Conservation (phyloP, 2,797 vertebrate species). For the Galago senegalensis region DNA sequence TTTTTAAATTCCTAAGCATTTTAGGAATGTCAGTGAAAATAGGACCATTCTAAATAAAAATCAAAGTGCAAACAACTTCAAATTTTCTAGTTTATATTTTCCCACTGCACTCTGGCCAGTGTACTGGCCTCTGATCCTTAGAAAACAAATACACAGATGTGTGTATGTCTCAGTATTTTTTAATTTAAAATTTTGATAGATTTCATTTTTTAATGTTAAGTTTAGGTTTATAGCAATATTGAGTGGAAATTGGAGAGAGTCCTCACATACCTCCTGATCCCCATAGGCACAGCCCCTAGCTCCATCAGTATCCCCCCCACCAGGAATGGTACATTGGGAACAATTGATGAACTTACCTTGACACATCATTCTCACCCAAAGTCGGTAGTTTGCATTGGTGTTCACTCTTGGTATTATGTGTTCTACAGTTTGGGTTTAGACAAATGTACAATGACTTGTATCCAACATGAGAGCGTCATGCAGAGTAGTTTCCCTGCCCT, state of each 20-base stretch:
- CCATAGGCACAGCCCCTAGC: background rate
- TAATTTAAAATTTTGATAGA: background rate
- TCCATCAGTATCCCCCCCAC: background rate
- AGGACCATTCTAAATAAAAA: background rate
- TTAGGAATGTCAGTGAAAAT: background rate
- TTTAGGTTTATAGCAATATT: background rate
- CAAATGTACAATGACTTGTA: background rate
- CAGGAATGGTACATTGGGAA: background rate
- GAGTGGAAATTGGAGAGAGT: background rate
- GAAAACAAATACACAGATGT: background rate
- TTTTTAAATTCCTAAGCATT: background rate
- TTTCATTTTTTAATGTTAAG: background rate
- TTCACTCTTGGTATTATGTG: background rate
- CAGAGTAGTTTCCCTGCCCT: background rate
- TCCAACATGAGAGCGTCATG: background rate
- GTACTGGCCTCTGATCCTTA: background rate
- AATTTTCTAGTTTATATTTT: background rate
- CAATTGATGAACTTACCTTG: too few species aligned
- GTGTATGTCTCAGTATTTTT: background rate
- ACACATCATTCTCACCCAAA: background rate
- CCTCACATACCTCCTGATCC: background rate
- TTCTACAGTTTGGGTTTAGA: background rate
- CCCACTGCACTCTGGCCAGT: background rate
- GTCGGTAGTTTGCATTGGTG: background rate
- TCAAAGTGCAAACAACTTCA: background rate